Conservation (phyloP, 2,797 vertebrate genomes). For the Phataginus tricuspis region DNA sequence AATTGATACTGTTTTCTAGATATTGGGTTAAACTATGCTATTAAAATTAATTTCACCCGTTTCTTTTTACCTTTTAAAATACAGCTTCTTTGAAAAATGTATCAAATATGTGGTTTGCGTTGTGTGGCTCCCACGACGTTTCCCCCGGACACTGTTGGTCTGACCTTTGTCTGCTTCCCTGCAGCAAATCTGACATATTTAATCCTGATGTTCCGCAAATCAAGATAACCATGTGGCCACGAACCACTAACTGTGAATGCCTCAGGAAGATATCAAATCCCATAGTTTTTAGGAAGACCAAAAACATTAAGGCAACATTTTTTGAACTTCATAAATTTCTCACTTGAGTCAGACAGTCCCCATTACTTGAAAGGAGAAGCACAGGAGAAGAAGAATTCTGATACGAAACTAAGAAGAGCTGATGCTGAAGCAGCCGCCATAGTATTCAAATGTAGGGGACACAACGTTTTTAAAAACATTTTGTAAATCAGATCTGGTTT, state of each 20-base stretch:
- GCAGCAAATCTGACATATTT: not conserved
- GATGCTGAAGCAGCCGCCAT: not conserved
- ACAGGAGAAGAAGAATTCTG: slow-evolving; percentile 25
- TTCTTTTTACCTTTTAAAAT: slow-evolving; percentile 30
- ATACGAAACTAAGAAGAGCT: not conserved
- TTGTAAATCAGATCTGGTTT: slow-evolving; percentile 50
- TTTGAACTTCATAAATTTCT: not conserved
- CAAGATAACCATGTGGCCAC: not conserved
- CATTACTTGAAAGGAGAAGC: slow-evolving; percentile 17
- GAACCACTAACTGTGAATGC: not conserved
- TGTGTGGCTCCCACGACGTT: not conserved
- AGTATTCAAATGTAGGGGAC: not conserved
- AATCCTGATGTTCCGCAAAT: not conserved
- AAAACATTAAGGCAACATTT: slow-evolving; percentile 2
- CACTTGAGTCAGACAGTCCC: not conserved
- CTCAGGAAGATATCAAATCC: slow-evolving; percentile 2
- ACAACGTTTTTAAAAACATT: not conserved
- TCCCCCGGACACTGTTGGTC: not conserved
- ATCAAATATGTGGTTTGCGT: not conserved
- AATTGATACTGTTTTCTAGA: not conserved
- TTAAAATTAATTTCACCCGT: not conserved
- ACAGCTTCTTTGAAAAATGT: not conserved
- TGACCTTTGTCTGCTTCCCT: not conserved
- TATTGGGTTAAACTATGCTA: not conserved
- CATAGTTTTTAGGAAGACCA: not conserved